These are phyloP conservation scores for Eunapius fragilis DNA, from an alignment of 37 sponge, comb jelly and placozoan genomes.

Conservation along the genomic window DNA sequence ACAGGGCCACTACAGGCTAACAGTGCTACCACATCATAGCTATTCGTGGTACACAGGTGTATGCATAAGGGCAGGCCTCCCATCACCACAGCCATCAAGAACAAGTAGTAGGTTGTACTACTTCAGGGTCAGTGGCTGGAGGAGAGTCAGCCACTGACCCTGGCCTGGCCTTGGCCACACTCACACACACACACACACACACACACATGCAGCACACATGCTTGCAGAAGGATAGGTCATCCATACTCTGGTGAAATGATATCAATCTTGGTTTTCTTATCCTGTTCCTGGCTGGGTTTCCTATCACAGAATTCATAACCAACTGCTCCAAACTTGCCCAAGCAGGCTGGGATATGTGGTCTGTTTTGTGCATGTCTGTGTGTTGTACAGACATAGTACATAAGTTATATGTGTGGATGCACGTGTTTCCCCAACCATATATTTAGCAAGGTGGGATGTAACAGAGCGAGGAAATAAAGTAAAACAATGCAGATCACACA, in stretches of 20 bases:
- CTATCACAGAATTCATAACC: background rate
- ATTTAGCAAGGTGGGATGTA: background rate
- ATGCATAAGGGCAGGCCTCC: too few relatives aligned
- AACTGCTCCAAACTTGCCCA: background rate
- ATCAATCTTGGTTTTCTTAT: background rate
- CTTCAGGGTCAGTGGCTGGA: too few relatives aligned
- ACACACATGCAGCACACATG: constrained; percentile 4
- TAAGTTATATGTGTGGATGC: background rate
- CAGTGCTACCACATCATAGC: constrained; percentile 2
- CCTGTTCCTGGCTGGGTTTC: background rate
- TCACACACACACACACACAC: constrained; percentile 38
- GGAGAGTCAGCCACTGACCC: background rate
- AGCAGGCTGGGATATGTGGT: background rate
- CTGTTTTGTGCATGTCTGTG: constrained; percentile 54
- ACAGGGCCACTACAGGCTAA: background rate
- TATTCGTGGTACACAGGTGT: too few relatives aligned
- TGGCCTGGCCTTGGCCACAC: constrained; percentile 31
- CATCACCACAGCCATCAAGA: too few relatives aligned
- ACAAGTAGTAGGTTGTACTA: too few relatives aligned
- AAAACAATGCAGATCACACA: too few relatives aligned
- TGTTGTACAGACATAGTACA: constrained; percentile 12
- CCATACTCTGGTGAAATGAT: background rate
- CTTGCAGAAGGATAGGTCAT: background rate
- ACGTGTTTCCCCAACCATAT: too few relatives aligned
- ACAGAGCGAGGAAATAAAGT: too few relatives aligned